Base-by-base conservation (phyloP, 2,797 vertebrate genomes). In the Garrulus glandarius region DNA sequence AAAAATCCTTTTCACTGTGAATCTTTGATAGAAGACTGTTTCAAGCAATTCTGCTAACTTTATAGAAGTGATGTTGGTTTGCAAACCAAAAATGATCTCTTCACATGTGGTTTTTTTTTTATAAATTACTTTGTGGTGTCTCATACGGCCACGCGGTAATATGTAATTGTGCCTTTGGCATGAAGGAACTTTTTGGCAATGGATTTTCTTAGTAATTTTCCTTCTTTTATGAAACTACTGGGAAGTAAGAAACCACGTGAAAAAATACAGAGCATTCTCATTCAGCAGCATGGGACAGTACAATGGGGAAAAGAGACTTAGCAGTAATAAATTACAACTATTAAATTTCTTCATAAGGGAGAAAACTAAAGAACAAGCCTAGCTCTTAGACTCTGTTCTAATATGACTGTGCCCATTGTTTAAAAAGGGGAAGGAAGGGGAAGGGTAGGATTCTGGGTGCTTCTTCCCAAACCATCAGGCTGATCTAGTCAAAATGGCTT, bases 141-240 rank as follows among this genome's bases (percentile, higher is more conserved):
- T 87, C 20, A 13, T 57, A 32, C 0, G 5, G 17, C 26, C n/a
- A 46, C 15, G 5, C 1, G 0, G 15, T 50, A 46, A 34, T 27
- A 23, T 6, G 17, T 60, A 64, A 26, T 60, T 39, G 5, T 52
- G 43, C 23, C 26, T 37, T 81, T 75, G 44, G 24, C 19, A 22
- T 68, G 69, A 47, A 39, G 29, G 15, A 80, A 52, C 50, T 49
- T 63, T 37, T 59, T 65, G 24, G 36, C 27, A 46, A 11, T 80
- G 43, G 9, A 23, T 72, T 88, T 91, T 79, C 67, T 27, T 63
- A 39, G 19, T 82, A 36, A 13, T 63, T 70, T 70, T 72, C 69
- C 21, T 76, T 20, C 50, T 55, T 70, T 70, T 68, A 3, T 72
- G 4, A 37, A 77, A 52, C 34, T 70, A 24, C 36, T 57, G 30